phyloP scores from a whole-genome alignment of 2,113 vertebrate genomes.

The Sinocyclocheilus maitianheensis region DNA sequence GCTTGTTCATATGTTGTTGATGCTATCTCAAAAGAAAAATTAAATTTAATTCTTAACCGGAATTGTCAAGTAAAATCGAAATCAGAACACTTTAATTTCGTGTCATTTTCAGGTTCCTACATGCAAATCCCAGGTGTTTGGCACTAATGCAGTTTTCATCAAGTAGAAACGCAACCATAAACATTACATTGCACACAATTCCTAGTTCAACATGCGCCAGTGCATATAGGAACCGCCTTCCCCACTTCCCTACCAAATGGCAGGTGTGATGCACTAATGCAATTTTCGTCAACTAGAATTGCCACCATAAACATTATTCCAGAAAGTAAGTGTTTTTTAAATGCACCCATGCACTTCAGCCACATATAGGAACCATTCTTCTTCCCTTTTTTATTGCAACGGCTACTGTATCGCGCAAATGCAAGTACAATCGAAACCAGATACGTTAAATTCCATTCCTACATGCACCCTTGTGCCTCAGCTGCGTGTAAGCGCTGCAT shows the following conservation, averaged over 20 bases:
- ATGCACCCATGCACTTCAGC: no score
- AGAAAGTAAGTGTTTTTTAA: no score
- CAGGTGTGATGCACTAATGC: background rate
- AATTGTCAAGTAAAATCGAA: background rate
- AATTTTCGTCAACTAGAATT: background rate
- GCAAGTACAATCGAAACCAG: no score
- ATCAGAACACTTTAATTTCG: background rate
- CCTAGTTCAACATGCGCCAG: background rate
- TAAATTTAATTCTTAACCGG: background rate
- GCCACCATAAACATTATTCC: no score
- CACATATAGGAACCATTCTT: no score
- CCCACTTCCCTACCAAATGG: background rate
- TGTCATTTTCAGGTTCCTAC: background rate
- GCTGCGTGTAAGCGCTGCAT: background rate
- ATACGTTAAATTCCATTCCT: background rate
- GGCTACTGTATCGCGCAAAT: no score
- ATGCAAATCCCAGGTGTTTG: background rate
- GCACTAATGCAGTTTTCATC: background rate
- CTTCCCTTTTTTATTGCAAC: no score
- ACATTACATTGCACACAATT: background rate
- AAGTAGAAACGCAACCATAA: background rate
- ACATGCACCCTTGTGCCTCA: background rate
- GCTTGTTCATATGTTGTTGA: background rate
- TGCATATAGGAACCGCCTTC: background rate
- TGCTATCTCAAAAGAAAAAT: background rate